Percentiles rank a stretch among this genome's conserved stretches.
phyloP scores from a whole-genome alignment of 1,140 invertebrate species.

The Metaphire vulgaris region DNA sequence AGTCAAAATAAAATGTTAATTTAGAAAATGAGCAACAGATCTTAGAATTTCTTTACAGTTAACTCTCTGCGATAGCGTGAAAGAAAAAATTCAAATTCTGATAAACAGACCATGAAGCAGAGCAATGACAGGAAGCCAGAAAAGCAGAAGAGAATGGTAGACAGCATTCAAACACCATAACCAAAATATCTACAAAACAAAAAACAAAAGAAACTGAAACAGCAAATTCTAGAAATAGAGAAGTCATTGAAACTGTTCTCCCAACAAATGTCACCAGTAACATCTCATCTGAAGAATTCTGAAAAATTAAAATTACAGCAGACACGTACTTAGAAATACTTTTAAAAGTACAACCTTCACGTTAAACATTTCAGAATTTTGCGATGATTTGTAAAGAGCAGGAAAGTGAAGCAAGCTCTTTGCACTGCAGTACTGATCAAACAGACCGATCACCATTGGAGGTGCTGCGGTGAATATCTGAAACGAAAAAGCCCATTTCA shows the following conservation, averaged over 20 bases:
- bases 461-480: conserved; percentile 96
- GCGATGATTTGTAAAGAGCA: conserved; percentile 79
- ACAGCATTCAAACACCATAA: conserved; percentile 90
- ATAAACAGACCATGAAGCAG: conserved; percentile 60
- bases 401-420: conserved; percentile 87
- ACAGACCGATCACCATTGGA: conserved; percentile 86
- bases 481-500: conserved; percentile 24
- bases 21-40: too few relatives aligned
- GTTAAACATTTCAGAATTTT: conserved; percentile 73
- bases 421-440: conserved; percentile 90
- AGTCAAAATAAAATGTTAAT: too few relatives aligned
- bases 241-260: too few relatives aligned
- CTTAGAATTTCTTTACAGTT: too few relatives aligned
- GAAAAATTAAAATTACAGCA: conserved; percentile 1
- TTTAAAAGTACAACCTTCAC: conserved; percentile 48
- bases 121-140: conserved; percentile 77
- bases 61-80: too few relatives aligned
- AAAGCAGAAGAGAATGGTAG: conserved; percentile 85
- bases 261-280: too few relatives aligned
- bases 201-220: too few relatives aligned
- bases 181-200: conserved; percentile 69
- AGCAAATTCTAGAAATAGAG: too few relatives aligned
- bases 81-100: too few relatives aligned
- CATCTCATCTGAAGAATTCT: too few relatives aligned
- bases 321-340: background rate